phyloP scores from a whole-genome alignment of 2,113 vertebrate species.

The Patagioenas fasciata region DNA sequence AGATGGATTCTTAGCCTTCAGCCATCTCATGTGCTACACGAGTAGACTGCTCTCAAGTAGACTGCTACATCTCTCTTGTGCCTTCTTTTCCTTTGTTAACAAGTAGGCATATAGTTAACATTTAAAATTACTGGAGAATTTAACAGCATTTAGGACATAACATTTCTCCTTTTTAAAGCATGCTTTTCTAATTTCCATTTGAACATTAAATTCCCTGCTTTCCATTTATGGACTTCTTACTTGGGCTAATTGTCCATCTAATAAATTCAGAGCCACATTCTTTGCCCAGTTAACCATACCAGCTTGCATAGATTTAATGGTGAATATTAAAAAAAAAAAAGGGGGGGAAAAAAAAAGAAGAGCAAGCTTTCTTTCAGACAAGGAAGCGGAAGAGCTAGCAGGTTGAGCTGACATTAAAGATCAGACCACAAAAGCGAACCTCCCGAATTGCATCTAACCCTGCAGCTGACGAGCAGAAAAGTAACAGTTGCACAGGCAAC shows the following conservation, averaged over 20 bases:
- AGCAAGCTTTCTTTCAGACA: not conserved
- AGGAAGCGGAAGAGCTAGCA: constrained; percentile 1
- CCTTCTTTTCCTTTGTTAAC: not conserved
- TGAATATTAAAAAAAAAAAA: not conserved
- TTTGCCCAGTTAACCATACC: not conserved
- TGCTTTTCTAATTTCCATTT: not conserved
- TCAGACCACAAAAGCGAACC: not conserved
- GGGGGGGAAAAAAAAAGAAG: no score
- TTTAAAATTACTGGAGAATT: not conserved
- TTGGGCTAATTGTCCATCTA: not conserved
- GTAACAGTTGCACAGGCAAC: not conserved
- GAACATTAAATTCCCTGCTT: not conserved
- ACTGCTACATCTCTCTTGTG: not conserved
- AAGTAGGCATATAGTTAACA: not conserved
- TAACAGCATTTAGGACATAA: not conserved
- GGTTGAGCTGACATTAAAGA: not conserved
- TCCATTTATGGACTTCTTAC: constrained; percentile 43
- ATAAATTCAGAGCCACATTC: not conserved
- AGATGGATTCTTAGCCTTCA: constrained; percentile 58
- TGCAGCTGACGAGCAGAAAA: not conserved
- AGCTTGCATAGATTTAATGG: not conserved
- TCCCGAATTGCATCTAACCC: not conserved
- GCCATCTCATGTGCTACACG: constrained; percentile 28
- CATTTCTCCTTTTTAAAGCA: not conserved
- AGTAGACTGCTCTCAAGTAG: not conserved